These are phyloP conservation scores for Tachysurus vachellii DNA, from an alignment of 2,113 vertebrate species.

Conservation along the genomic window DNA sequence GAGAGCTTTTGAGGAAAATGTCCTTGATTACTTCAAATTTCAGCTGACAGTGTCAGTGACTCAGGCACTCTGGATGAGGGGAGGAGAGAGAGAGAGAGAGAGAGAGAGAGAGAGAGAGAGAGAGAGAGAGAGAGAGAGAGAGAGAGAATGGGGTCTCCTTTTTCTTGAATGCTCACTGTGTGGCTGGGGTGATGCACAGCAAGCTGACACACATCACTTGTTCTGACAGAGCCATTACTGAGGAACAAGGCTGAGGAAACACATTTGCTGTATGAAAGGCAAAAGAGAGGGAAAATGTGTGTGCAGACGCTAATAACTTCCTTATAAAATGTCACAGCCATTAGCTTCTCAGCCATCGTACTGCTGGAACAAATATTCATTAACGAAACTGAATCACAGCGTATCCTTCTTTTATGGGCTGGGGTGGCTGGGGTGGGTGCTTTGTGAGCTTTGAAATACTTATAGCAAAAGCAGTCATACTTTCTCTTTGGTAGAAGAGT, in stretches of 20 bases:
- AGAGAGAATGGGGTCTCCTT: slow-evolving; percentile 9
- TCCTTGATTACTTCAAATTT: not conserved
- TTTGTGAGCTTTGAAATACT: not conserved
- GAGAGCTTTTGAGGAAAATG: not conserved
- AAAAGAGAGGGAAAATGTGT: slow-evolving; percentile 1
- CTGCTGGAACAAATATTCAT: slow-evolving; percentile 3
- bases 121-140: not conserved
- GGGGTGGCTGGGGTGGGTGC: no score
- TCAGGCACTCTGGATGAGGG: not conserved
- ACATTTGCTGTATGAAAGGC: slow-evolving; percentile 3
- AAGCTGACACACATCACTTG: slow-evolving; percentile 46
- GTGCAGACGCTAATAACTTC: slow-evolving; percentile 21
- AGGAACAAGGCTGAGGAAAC: not conserved
- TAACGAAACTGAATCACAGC: not conserved
- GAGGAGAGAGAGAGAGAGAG: slow-evolving; percentile 18
- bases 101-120: slow-evolving; percentile 20
- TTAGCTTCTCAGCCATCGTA: slow-evolving; percentile 10
- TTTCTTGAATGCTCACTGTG: slow-evolving; percentile 20
- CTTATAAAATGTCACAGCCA: slow-evolving; percentile 31
- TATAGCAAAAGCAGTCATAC: not conserved
- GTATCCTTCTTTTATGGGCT: not conserved
- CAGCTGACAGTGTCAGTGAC: not conserved
- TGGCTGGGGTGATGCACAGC: slow-evolving; percentile 13
- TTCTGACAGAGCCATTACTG: slow-evolving; percentile 19
- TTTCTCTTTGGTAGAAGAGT: not conserved